Evolutionary conservation across 2,113 vertebrate genomes (phyloP).

Genomic region (Lamprologus speciosus): DNA sequence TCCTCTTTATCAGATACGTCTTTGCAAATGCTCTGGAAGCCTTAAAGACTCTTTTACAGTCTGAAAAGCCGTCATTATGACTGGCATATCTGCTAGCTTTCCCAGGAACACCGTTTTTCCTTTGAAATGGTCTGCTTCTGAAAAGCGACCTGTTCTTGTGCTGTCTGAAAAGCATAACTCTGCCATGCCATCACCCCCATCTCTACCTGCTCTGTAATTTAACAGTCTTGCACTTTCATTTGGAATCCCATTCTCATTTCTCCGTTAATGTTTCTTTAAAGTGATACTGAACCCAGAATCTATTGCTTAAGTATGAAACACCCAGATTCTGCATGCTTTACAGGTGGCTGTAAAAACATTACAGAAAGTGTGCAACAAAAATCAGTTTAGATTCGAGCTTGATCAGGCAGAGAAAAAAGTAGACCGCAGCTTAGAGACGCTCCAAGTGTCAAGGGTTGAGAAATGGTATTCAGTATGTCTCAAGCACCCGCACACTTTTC

Average conservation of each 20-base stretch:
- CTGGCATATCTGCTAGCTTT: constrained; percentile 12
- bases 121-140: not conserved
- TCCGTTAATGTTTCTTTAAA: not conserved
- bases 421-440: not conserved
- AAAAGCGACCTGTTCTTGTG: not conserved
- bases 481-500: not conserved
- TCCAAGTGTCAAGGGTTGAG: not conserved
- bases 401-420: not conserved
- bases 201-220: not conserved
- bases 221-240: not conserved
- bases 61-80: constrained; percentile 21
- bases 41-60: constrained; percentile 6
- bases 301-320: not conserved
- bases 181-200: not conserved
- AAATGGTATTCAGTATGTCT: not conserved
- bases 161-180: constrained; percentile 7
- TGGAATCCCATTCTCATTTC: not conserved
- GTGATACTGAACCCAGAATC: not conserved
- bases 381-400: not conserved
- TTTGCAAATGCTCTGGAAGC: not conserved
- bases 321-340: not conserved
- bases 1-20: constrained; percentile 12
- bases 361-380: not conserved
- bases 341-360: not conserved
- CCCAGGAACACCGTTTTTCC: not conserved